Conservation (phyloP, 2,888 invertebrate genomes). For the Glaucopsyche alexis region DNA sequence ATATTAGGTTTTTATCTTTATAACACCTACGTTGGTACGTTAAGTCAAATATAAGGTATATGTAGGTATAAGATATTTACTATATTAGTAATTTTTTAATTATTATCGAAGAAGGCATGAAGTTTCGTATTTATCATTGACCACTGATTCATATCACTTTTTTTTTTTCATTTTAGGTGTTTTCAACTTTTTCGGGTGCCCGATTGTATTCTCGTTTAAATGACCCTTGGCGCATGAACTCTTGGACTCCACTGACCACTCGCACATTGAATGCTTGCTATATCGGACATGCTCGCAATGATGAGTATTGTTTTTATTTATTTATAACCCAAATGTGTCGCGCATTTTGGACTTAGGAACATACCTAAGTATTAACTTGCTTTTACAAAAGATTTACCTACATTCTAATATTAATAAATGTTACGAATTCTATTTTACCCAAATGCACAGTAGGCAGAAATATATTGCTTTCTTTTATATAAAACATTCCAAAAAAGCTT, state of each 20-base stretch:
- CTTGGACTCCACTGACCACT: constrained; percentile 53
- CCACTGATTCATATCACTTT: constrained; percentile 66
- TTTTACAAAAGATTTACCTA: too few relatives aligned
- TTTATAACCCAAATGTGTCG: constrained; percentile 43
- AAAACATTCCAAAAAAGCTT: too few relatives aligned
- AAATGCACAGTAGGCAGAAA: too few relatives aligned
- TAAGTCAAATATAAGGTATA: not conserved
- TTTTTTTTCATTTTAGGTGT: constrained; percentile 80
- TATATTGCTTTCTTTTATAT: too few relatives aligned
- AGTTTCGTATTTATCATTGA: constrained; percentile 43
- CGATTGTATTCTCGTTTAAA: constrained; percentile 80
- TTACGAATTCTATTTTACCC: too few relatives aligned
- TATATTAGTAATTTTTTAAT: too few relatives aligned
- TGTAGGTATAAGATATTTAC: not conserved
- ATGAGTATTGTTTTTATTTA: constrained; percentile 78
- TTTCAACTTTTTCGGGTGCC: constrained; percentile 81
- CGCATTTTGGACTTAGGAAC: not conserved
- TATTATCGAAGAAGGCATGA: constrained; percentile 47
- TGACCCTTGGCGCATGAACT: constrained; percentile 71
- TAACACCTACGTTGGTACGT: too few relatives aligned
- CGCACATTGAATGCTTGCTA: constrained; percentile 69
- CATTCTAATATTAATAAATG: too few relatives aligned
- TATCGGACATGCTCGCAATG: constrained; percentile 76
- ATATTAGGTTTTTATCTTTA: too few relatives aligned
- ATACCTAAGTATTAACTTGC: not conserved